Base-by-base conservation (phyloP, 2,113 vertebrate genomes). In the Microcebus murinus region DNA sequence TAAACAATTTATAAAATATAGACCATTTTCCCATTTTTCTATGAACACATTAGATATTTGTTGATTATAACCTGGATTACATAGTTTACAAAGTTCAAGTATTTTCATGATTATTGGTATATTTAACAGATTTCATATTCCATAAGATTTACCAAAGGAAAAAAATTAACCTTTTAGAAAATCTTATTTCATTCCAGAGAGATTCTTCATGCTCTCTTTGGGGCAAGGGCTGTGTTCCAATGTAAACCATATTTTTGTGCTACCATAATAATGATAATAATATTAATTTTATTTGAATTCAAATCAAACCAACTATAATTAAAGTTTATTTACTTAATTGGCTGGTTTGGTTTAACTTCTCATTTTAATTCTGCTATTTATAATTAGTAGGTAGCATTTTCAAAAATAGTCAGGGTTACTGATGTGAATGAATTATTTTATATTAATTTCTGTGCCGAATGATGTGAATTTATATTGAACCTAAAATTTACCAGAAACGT, bases 311-410 rank as follows among this genome's bases (percentile, higher is more conserved):
- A 71, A 9, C 25, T 77, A n/a, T 71, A 50, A 84, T 39, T 57
- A 42, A 88, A 68, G 9, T 50, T 55, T 36, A 55, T 25, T 67
- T 82, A 13, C 18, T 67, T 68, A 50, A 18, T 45, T 76, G 21
- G 31, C 15, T 83, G 12, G 7, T 8, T 84, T 84, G 11, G 3
- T n/a, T 88, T 88, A 92, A 92, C 23, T 36, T 90, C 27, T 65
- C 29, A n/a, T 83, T 92, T 94, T 85, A 77, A 85, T 73, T 92
- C 14, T 82, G 6, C 3, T 63, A 48, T 68, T 95, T 94, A 34
- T 93, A 87, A 85, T 73, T 63, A 48, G 4, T 87, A 94, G 12
- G 21, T 87, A 76, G 21, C 4, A 82, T 84, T 95, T 91, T 79
- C 31, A 6, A 87, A 89, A 23, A 65, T 6, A 45, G 4, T 27